A percentile compares a stretch with the other conserved stretches of the same genome.
Conservation (phyloP, 2,888 invertebrate species). For the Cosmia pyralina region DNA sequence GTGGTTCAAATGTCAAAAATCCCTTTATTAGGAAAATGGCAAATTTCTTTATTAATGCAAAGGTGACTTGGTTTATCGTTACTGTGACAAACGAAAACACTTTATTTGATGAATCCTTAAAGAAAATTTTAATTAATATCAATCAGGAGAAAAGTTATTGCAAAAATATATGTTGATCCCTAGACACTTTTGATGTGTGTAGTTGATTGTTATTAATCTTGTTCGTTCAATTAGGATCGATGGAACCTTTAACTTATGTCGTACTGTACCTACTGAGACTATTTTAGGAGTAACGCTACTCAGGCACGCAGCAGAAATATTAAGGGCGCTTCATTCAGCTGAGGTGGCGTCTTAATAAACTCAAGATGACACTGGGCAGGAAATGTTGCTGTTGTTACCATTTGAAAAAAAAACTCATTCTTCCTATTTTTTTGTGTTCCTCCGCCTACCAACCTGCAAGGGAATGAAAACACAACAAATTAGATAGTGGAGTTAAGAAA, state of each 20-base stretch:
- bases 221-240: not conserved
- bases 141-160: no score
- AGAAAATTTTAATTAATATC: no score
- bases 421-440: constrained; percentile 28
- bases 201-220: not conserved
- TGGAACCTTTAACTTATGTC: constrained; percentile 5
- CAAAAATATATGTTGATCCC: no score
- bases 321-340: constrained; percentile 43
- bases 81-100: no score
- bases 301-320: constrained; percentile 43
- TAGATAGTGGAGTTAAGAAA: not conserved
- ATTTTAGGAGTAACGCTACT: constrained; percentile 41
- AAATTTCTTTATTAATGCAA: no score
- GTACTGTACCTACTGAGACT: not conserved
- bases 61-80: no score
- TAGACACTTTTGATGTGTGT: no score
- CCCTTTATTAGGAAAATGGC: no score
- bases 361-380: constrained; percentile 37
- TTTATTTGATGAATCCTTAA: no score
- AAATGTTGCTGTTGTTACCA: constrained; percentile 45
- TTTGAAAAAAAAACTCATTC: constrained; percentile 32
- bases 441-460: not conserved
- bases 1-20: no score
- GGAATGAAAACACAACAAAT: constrained; percentile 33
- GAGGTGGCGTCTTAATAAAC: constrained; percentile 55